Base-by-base conservation (phyloP, 2,888 invertebrate genomes). In the Philaethria dido region DNA sequence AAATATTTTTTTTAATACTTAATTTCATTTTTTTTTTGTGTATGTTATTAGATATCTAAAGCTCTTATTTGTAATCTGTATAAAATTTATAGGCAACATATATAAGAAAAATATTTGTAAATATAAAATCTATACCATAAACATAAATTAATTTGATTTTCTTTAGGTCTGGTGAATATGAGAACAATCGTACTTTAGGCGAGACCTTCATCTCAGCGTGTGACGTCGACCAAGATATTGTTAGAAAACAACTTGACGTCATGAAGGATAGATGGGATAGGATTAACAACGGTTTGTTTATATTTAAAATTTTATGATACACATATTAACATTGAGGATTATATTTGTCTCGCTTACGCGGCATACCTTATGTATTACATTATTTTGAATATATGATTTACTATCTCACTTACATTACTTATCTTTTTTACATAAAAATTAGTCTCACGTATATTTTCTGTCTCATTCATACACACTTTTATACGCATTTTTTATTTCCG, bases 211-310 rank as follows among this genome's bases (percentile, higher is more conserved):
- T 98, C 61, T 94, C 95, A 0, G 94, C 97, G 55, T 98, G 98
- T 75, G 98, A 99, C 81, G 95, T 96, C 61, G 98, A 99, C 80
- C 97, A 98, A 81, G 98, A 98, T 57, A 94, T 96, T 1, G 97
- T 99, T 0, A 95, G 97, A 80, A 95, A 95, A 47, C 96, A 98
- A 80, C 91, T 99, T 4, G 94, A 95, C 74, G 94, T 94, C 74
- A 94, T 98, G 85, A 97, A 97, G 86, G 95, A 96, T 73, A 93
- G 98, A 74, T 99, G 99, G 99, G 98, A 99, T 79, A 95, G 95
- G 77, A 93, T 99, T 9, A 98, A 98, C 86, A 97, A 97, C 78
- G 97, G 96, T 93, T 64, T 59, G 79, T 75, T 36, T 22, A 20
- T 22, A 39, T 22, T 39, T 13, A 14, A 0, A 14, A 39, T 13